A percentile compares a stretch with the other conserved stretches of the same genome.
Evolutionary conservation across 2,888 invertebrate genomes (phyloP).

Genomic region (Hydraecia micacea): DNA sequence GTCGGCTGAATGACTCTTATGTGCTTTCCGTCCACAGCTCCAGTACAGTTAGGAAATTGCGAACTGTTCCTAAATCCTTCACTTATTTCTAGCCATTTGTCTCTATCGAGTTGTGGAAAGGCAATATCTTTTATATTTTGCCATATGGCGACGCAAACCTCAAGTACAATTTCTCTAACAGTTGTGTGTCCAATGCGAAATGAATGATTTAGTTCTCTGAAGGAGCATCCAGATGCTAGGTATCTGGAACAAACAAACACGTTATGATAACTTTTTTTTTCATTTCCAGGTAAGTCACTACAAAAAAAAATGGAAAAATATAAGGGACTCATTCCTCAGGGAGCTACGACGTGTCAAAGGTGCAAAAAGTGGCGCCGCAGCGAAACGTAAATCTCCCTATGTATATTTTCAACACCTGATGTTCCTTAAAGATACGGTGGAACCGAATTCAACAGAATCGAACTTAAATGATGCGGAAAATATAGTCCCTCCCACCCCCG

Average conservation of each 20-base stretch:
- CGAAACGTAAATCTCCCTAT: conserved; percentile 49
- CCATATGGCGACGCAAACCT: too few species aligned
- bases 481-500: conserved; percentile 46
- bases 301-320: conserved; percentile 45
- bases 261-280: conserved; percentile 40
- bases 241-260: conserved; percentile 32
- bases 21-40: too few species aligned
- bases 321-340: conserved; percentile 48
- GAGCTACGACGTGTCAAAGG: conserved; percentile 47
- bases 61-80: too few species aligned
- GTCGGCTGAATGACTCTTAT: too few species aligned
- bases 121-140: too few species aligned
- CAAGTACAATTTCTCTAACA: conserved; percentile 28
- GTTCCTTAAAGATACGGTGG: conserved; percentile 46
- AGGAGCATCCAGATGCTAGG: conserved; percentile 42
- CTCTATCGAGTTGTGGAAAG: too few species aligned
- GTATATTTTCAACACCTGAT: conserved; percentile 43
- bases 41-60: too few species aligned
- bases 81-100: too few species aligned
- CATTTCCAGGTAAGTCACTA: conserved; percentile 38
- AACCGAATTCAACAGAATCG: conserved; percentile 47
- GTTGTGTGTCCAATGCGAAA: conserved; percentile 47
- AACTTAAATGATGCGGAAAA: conserved; percentile 35
- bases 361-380: conserved; percentile 40
- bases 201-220: conserved; percentile 45